Evolutionary conservation across 2,888 invertebrate species (phyloP).

Genomic region (Palloptera scutellata): DNA sequence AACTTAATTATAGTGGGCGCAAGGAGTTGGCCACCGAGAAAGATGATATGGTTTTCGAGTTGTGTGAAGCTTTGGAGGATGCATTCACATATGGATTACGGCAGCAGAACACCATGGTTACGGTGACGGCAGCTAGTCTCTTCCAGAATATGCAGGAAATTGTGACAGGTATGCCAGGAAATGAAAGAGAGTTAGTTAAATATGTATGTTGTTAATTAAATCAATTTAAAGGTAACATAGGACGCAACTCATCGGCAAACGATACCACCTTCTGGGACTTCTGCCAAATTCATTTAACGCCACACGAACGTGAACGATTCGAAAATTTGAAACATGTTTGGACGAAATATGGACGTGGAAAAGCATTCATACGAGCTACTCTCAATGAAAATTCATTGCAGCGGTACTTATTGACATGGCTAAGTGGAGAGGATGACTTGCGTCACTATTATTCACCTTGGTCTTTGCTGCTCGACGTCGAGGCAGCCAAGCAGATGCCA

Average conservation of each 20-base stretch:
- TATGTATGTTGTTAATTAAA: background rate
- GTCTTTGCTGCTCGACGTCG: conserved; percentile 83
- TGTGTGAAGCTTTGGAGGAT: conserved; percentile 80
- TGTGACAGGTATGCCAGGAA: conserved; percentile 65
- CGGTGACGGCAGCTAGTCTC: conserved; percentile 50
- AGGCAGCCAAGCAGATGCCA: conserved; percentile 80
- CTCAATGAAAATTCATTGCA: conserved; percentile 92
- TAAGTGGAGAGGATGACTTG: conserved; percentile 71
- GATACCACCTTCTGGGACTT: conserved; percentile 79
- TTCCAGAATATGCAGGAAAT: conserved; percentile 78
- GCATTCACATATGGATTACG: conserved; percentile 81
- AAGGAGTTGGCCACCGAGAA: conserved; percentile 91
- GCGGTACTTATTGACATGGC: conserved; percentile 78
- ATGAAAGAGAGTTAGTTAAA: background rate
- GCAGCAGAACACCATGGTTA: conserved; percentile 66
- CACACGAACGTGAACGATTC: conserved; percentile 88
- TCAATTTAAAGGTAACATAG: conserved; percentile 22
- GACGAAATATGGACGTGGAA: conserved; percentile 69
- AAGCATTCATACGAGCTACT: conserved; percentile 88
- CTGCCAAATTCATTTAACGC: conserved; percentile 79
- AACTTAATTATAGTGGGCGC: conserved; percentile 84
- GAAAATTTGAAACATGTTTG: conserved; percentile 72
- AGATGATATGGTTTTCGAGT: conserved; percentile 68
- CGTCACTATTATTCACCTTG: conserved; percentile 83
- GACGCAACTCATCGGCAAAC: conserved; percentile 1